These are phyloP conservation scores for Acanthurus lineatus DNA, from an alignment of 2,797 vertebrate genomes.

Conservation along the genomic window DNA sequence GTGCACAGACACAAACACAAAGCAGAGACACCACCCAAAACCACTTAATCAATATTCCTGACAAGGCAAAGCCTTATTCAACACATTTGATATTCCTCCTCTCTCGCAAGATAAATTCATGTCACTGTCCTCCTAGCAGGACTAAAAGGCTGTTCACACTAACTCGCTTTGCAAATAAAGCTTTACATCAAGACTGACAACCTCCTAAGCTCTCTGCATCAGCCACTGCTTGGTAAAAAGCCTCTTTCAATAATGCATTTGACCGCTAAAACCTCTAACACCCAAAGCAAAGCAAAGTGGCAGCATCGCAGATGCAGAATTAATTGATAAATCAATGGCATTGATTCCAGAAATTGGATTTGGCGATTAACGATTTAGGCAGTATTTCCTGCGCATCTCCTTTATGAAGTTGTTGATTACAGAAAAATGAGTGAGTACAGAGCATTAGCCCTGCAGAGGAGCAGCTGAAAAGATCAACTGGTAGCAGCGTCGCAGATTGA, in stretches of 20 bases:
- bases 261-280: conserved; percentile 75
- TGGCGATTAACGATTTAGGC: conserved; percentile 66
- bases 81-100: conserved; percentile 81
- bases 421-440: conserved; percentile 64
- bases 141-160: conserved; percentile 77
- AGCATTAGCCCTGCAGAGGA: conserved; percentile 65
- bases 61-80: conserved; percentile 79
- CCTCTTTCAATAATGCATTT: conserved; percentile 82
- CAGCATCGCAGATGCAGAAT: conserved; percentile 68
- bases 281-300: conserved; percentile 65
- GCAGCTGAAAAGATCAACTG: conserved; percentile 61
- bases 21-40: conserved; percentile 66
- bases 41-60: conserved; percentile 81
- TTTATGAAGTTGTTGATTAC: conserved; percentile 78
- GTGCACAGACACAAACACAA: conserved; percentile 27
- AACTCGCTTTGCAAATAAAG: conserved; percentile 83
- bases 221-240: conserved; percentile 78
- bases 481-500: conserved; percentile 74
- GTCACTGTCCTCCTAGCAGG: conserved; percentile 70
- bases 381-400: conserved; percentile 62
- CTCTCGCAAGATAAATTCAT: conserved; percentile 77
- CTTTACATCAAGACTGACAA: conserved; percentile 82
- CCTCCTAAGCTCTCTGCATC: conserved; percentile 79
- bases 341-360: conserved; percentile 75
- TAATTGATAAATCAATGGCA: conserved; percentile 79